Conservation (phyloP, 2,797 vertebrate species). For the Ispidina picta region DNA sequence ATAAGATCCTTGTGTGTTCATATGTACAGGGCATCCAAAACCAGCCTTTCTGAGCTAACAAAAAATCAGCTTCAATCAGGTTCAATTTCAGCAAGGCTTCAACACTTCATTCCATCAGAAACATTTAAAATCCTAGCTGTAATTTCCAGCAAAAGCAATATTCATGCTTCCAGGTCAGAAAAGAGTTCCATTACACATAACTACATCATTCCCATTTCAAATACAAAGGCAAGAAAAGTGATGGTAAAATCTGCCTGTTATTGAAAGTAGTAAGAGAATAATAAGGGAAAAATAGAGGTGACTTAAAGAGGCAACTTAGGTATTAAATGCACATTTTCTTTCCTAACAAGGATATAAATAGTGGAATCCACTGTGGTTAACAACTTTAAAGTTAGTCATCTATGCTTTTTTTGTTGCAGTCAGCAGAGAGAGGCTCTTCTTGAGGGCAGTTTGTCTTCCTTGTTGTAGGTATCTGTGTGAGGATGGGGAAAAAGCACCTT, state of each 20-base stretch:
- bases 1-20: too few species aligned
- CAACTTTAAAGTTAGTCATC: not conserved
- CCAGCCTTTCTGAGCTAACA: not conserved
- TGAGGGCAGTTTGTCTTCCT: not conserved
- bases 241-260: not conserved
- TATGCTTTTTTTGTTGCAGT: not conserved
- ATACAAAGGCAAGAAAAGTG: not conserved
- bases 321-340: not conserved
- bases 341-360: not conserved
- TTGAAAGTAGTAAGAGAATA: not conserved
- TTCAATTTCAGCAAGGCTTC: not conserved
- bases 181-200: not conserved
- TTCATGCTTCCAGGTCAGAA: not conserved
- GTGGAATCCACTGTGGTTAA: not conserved
- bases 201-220: not conserved
- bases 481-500: not conserved
- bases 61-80: not conserved
- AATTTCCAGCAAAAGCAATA: constrained; percentile 9
- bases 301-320: not conserved
- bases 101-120: not conserved
- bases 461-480: not conserved
- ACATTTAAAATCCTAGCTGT: not conserved
- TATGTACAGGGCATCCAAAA: not conserved
- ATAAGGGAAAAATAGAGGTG: not conserved
- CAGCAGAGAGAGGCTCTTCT: not conserved